Base-by-base conservation (phyloP, 1,140 invertebrate genomes). In the Drosophila bifasciata region DNA sequence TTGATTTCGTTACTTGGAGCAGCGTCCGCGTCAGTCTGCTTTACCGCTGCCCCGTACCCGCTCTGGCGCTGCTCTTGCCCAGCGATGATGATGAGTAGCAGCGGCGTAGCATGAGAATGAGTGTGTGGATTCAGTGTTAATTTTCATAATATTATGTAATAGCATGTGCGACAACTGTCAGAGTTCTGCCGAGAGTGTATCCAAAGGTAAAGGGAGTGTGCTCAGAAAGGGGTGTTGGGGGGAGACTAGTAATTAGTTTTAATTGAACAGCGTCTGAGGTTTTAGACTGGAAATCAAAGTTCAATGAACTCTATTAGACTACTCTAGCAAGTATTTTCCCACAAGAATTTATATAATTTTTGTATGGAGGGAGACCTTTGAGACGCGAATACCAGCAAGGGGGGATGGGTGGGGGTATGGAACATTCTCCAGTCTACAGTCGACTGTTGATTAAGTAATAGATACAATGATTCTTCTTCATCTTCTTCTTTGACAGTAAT, bases 121-220 rank as follows among this genome's bases (percentile, higher is more conserved):
- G 32, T 36, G 32, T 69, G 80, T 85, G 79, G 32, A 84, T 86
- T 86, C 84, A 88, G 84, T 88, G 83, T 88, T 88, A 88, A 88
- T 88, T 88, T 88, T 88, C 84, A 88, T 88, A 88, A 88, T 76
- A 88, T 88, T 89, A 89, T 88, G 84, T 88, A 88, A 89, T 64
- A 84, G 67, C 73, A 83, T 83, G 79, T 84, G 74, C 62, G 60
- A 61, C 46, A 61, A 44, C 39, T 15, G 41, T 40, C 4, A 16
- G 40, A 51, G 62, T 15, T 21, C 13, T 50, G 21, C n/a, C 15
- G 25, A 28, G 40, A 67, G 13, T 4, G n/a, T 32, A 9, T 46
- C 78, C 46, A 5, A 17, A 2, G 44, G 45, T 19, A n/a, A 23
- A 21, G 45, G 5, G 11, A n/a, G n/a, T n/a, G n/a, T n/a, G n/a